Base-by-base conservation (phyloP, 2,797 vertebrate species). In the Cryptoprocta ferox region DNA sequence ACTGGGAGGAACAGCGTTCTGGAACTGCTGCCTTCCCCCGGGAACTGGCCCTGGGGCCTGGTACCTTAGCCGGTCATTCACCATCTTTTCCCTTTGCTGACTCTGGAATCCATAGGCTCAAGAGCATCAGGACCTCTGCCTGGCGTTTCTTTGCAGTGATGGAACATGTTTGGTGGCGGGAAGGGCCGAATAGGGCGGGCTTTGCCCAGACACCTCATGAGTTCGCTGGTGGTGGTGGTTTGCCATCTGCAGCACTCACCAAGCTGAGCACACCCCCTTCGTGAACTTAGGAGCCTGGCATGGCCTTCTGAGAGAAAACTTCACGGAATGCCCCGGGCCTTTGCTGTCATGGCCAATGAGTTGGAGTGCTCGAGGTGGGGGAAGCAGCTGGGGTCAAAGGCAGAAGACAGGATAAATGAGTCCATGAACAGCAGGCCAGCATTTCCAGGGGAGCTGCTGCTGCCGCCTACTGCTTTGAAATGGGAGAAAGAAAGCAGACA, bases 91-190 rank as follows among this genome's bases (percentile, higher is more conserved):
- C 21, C 18, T 28, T 26, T 45, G 70, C 39, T 71, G 24, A 10
- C 35, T 66, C 9, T 13, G 8, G 21, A 92, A 12, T 14, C 15
- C 59, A 9, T 28, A 42, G 6, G n/a, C 37, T 75, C 8, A 5
- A 14, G 1, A 39, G 83, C 14, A 0, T 28, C 24, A 6, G 35
- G 59, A 32, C 32, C 59, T 39, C 50, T 70, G 39, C 18, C 19
- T 28, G 2, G 28, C 9, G 63, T 65, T 30, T 73, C 11, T 39
- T 65, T 3, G 37, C 37, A 83, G 39, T 4, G 37, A 39, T 26
- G 66, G 92, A 13, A 35, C 0, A 0, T 0, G 0, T 15, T 18
- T 53, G n/a, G 13, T 7, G 28, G 3, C 1, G n/a, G 28, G 53
- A 70, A 53, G 39, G 35, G 28, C 18, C 0, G 1, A 30, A 81